Base-by-base conservation (phyloP, 2,888 invertebrate species). In the Linyphia triangularis region DNA sequence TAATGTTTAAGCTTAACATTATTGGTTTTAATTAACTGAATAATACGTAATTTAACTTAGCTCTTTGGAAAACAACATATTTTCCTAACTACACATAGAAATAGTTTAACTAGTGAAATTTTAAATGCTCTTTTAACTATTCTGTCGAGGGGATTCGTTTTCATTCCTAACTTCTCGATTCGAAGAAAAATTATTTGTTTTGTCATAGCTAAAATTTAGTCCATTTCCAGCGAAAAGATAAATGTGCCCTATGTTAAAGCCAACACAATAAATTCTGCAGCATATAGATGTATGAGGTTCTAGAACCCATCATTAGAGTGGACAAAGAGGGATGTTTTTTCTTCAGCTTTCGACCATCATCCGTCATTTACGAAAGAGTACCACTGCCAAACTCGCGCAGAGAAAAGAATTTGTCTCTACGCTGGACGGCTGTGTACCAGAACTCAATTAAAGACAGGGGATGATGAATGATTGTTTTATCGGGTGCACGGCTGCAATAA, bases 381-480 rank as follows among this genome's bases (percentile, higher is more conserved):
- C 40, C 70, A 40, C 26, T 82, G 82, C 70, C 82, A 82, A 69
- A 81, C 40, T 69, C 5, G 16, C 69, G 61, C 57, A 26, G 82
- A 33, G 82, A 40, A 40, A 70, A 40, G 72, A 28, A 82, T 82
- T 72, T 72, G 70, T 82, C 72, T 72, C 70, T 61, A 69, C 16
- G 26, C 69, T 70, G 61, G 82, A 61, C 16, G 69, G 24, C 72
- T 37, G n/a, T 81, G 82, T 37, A 72, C n/a, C 61, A 6, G 70
- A 26, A 61, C 82, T 82, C 82, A 82, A 82, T 82, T 82, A 82
- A 82, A 82, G 82, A 72, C 57, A 63, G 37, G 43, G 16, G n/a
- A 82, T 82, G 82, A 82, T 82, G 69, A 72, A 82, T 63, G 82
- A 72, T 63, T 61, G 40, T 70, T 82, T 72, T 72, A 72, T 72